Percentiles rank a stretch among this genome's conserved stretches.
Evolutionary conservation across 2,888 invertebrate species (phyloP).

Genomic region (Pachycephus smyrnensis): DNA sequence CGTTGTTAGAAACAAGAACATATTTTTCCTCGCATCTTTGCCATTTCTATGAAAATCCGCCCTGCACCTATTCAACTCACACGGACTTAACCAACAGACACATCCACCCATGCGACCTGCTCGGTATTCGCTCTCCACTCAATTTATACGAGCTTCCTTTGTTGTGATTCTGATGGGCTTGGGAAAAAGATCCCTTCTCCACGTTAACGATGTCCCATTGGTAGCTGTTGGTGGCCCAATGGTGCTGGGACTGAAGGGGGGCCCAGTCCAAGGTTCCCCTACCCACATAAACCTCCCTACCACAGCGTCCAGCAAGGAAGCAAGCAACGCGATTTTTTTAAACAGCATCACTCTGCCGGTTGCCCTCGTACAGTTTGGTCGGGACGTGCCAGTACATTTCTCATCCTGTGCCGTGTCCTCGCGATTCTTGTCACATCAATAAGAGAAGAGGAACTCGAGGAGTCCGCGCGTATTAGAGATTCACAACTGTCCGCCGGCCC

Average conservation of each 20-base stretch:
- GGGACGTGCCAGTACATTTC: conserved; percentile 18
- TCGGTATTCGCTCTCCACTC: background rate
- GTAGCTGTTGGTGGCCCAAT: background rate
- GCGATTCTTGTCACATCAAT: conserved; percentile 18
- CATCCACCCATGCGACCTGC: background rate
- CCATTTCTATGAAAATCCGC: background rate
- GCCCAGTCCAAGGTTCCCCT: conserved; percentile 15
- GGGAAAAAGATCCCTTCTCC: conserved; percentile 30
- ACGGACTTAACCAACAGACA: background rate
- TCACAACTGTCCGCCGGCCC: conserved; percentile 45
- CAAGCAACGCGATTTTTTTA: conserved; percentile 26
- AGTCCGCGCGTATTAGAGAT: background rate
- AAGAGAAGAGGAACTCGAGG: conserved; percentile 13
- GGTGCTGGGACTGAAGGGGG: conserved; percentile 8
- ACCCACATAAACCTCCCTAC: conserved; percentile 6
- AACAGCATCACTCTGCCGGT: conserved; percentile 35
- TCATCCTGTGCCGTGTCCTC: conserved; percentile 2
- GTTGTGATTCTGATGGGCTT: conserved; percentile 25
- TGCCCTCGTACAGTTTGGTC: conserved; percentile 23
- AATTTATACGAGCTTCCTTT: conserved; percentile 14
- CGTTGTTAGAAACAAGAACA: background rate
- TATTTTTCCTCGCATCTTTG: background rate
- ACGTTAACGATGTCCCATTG: background rate
- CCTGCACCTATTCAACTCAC: background rate
- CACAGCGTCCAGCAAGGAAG: conserved; percentile 2